Percentiles rank a stretch among this genome's conserved stretches.
phyloP scores from a whole-genome alignment of 2,797 vertebrate genomes.

The Vireo griseus region DNA sequence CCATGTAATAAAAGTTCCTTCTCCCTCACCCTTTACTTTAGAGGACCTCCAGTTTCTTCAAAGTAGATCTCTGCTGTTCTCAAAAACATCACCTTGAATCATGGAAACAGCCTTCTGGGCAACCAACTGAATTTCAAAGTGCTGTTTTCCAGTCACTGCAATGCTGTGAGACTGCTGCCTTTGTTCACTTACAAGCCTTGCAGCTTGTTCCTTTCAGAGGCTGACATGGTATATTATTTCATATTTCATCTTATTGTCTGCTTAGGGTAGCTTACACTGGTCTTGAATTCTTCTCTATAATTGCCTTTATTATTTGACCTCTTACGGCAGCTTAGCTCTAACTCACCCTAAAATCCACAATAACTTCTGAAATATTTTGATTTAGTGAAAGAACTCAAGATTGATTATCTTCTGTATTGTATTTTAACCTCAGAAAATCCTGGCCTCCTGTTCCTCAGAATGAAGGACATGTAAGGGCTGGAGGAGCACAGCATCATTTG shows the following conservation, averaged over 20 bases:
- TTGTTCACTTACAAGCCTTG: not conserved
- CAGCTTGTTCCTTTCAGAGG: not conserved
- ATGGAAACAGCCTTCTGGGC: not conserved
- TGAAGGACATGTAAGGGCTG: not conserved
- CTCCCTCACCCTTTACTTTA: not conserved
- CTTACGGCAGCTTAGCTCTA: not conserved
- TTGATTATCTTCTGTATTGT: not conserved
- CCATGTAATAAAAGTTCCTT: not conserved
- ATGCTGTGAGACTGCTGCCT: not conserved
- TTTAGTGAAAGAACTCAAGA: not conserved
- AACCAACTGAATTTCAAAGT: not conserved
- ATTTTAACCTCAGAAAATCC: constrained; percentile 5
- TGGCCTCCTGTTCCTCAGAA: not conserved
- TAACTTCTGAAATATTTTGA: not conserved
- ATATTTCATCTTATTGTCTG: not conserved
- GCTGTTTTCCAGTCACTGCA: not conserved
- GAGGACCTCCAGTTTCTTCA: not conserved
- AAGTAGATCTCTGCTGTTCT: not conserved
- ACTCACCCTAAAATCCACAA: not conserved
- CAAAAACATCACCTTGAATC: not conserved
- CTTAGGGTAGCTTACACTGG: not conserved
- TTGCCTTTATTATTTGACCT: not conserved
- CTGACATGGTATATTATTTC: not conserved
- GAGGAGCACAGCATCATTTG: not conserved
- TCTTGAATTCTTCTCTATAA: not conserved